Percentiles rank a stretch among this genome's conserved stretches.
phyloP scores from a whole-genome alignment of 2,888 invertebrate genomes.

The Doris montereyensis region DNA sequence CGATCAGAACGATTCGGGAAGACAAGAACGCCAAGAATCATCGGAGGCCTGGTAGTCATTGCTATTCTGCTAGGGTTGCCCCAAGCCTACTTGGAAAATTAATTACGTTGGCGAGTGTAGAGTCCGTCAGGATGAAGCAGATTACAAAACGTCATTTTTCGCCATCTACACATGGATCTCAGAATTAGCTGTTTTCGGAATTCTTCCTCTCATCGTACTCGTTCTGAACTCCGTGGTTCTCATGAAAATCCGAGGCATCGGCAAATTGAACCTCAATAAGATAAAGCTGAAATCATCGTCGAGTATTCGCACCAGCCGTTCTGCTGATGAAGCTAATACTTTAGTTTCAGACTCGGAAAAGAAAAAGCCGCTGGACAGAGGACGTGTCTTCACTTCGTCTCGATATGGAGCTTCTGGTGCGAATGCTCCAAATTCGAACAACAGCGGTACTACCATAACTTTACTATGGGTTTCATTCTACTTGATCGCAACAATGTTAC shows the following conservation, averaged over 20 bases:
- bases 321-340: too few species aligned
- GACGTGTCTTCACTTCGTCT: neutral
- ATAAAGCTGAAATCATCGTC: neutral
- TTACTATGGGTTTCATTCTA: conserved; percentile 67
- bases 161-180: conserved; percentile 58
- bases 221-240: conserved; percentile 59
- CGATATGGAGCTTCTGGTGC: neutral
- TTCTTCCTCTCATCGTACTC: conserved; percentile 57
- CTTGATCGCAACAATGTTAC: conserved; percentile 65
- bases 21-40: conserved; percentile 60
- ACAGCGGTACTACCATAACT: conserved; percentile 58
- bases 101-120: conserved; percentile 47
- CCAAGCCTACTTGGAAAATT: conserved; percentile 67
- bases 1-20: conserved; percentile 63
- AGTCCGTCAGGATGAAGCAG: conserved; percentile 40
- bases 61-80: conserved; percentile 55
- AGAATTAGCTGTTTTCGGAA: conserved; percentile 58
- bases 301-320: neutral
- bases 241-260: conserved; percentile 43
- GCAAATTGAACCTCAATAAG: conserved; percentile 37
- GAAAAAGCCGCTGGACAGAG: neutral
- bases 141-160: conserved; percentile 48
- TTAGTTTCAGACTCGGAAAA: neutral
- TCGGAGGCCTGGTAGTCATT: conserved; percentile 51
- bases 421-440: conserved; percentile 41